Percentiles rank a stretch among this genome's conserved stretches.
Evolutionary conservation across 1,140 invertebrate genomes (phyloP).

Genomic region (Penaeus vannamei): DNA sequence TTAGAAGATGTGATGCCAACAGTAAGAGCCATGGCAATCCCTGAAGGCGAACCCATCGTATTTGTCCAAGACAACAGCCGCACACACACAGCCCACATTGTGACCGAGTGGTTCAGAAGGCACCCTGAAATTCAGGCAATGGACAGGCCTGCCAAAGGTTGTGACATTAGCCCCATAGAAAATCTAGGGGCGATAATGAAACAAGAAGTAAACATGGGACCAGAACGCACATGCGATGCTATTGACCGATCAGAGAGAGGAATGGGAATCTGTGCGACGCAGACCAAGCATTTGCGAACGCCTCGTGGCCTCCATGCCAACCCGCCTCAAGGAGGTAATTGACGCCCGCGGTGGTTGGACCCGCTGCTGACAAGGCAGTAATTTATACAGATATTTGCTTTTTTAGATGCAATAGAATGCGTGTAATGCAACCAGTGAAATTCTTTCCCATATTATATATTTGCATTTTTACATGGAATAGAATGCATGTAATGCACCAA

Average conservation of each 20-base stretch:
- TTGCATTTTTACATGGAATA: no score
- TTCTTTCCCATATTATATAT: no score
- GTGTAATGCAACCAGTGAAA: no score
- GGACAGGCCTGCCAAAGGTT: no score
- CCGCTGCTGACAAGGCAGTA: no score
- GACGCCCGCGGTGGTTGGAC: slow-evolving; percentile 9
- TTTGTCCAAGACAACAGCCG: background rate
- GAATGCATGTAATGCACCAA: no score
- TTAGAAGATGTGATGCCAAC: no score
- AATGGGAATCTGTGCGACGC: background rate
- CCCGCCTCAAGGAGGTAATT: background rate
- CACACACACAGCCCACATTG: slow-evolving; percentile 5
- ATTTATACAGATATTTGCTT: no score
- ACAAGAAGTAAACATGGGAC: background rate
- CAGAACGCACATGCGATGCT: background rate
- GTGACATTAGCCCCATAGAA: no score
- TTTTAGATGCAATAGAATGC: no score
- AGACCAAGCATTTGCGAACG: background rate
- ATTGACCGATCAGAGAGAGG: slow-evolving; percentile 5
- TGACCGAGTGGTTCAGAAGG: slow-evolving; percentile 3
- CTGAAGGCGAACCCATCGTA: slow-evolving; percentile 12
- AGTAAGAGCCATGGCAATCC: no score
- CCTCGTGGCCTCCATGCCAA: slow-evolving; percentile 3
- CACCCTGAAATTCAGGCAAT: background rate
- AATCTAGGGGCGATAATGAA: background rate